A percentile compares a stretch with the other conserved stretches of the same genome.
These are phyloP conservation scores for Agriopis leucophaearia DNA, from an alignment of 2,888 invertebrate species.

Conservation along the genomic window DNA sequence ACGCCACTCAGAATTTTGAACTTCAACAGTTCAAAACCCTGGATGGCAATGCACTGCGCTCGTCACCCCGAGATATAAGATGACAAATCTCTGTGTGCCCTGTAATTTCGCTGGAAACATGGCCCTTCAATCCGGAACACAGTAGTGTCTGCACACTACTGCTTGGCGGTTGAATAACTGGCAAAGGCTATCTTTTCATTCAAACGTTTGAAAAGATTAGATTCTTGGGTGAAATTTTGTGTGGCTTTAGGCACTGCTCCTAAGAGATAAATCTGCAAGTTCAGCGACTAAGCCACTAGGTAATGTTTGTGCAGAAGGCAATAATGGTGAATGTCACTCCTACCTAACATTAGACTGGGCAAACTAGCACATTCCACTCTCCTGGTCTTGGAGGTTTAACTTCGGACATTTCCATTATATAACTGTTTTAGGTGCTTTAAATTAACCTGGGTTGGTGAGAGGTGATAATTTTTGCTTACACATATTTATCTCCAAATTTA, in stretches of 20 bases:
- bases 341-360: conserved; percentile 77
- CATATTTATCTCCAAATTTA: background rate
- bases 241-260: conserved; percentile 9
- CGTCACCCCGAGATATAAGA: too few relatives aligned
- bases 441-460: conserved; percentile 7
- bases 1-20: too few relatives aligned
- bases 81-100: too few relatives aligned
- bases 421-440: conserved; percentile 37
- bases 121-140: too few relatives aligned
- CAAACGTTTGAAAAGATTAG: too few relatives aligned
- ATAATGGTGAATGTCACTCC: conserved; percentile 77
- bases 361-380: conserved; percentile 60
- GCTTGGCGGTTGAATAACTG: too few relatives aligned
- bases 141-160: too few relatives aligned
- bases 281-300: conserved; percentile 62
- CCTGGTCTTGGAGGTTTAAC: conserved; percentile 51
- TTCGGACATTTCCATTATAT: conserved; percentile 43
- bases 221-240: background rate
- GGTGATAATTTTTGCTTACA: background rate
- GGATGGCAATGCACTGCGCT: too few relatives aligned
- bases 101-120: too few relatives aligned
- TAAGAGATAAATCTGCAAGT: conserved; percentile 39
- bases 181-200: too few relatives aligned
- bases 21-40: too few relatives aligned
- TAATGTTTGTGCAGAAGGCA: conserved; percentile 80